Evolutionary conservation across 2,113 vertebrate species (phyloP).

Genomic region (Saguinus imperator): DNA sequence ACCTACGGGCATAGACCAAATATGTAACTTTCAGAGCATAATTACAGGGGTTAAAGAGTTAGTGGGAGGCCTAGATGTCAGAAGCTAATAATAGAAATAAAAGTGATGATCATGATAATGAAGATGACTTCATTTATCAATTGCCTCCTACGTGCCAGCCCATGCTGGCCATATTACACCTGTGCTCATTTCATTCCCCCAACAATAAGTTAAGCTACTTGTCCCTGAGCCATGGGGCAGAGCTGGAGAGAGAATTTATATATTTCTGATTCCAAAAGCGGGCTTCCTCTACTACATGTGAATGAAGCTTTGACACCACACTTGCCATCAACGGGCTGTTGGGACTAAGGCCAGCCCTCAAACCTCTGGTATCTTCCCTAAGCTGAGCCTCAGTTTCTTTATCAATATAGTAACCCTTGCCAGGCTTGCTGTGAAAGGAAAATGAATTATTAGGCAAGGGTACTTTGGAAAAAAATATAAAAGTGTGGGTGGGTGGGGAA

Average conservation of each 20-base stretch:
- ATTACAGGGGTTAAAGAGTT: neutral
- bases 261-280: neutral
- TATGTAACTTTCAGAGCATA: neutral
- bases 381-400: neutral
- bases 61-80: neutral
- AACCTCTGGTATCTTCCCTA: neutral
- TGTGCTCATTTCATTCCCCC: too few species aligned
- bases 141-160: rapidly evolving
- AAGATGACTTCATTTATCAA: too few species aligned
- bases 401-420: neutral
- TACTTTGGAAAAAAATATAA: neutral
- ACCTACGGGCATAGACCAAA: neutral
- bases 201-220: too few species aligned
- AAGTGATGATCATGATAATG: neutral
- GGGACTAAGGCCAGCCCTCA: neutral
- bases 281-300: neutral
- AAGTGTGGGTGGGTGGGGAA: neutral
- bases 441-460: neutral
- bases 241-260: neutral
- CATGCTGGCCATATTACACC: neutral
- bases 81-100: neutral
- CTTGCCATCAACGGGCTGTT: neutral
- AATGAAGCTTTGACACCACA: neutral
- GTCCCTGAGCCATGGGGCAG: neutral
- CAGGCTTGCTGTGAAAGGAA: neutral